Conservation (phyloP, 2,113 vertebrate genomes). For the Motacilla alba region DNA sequence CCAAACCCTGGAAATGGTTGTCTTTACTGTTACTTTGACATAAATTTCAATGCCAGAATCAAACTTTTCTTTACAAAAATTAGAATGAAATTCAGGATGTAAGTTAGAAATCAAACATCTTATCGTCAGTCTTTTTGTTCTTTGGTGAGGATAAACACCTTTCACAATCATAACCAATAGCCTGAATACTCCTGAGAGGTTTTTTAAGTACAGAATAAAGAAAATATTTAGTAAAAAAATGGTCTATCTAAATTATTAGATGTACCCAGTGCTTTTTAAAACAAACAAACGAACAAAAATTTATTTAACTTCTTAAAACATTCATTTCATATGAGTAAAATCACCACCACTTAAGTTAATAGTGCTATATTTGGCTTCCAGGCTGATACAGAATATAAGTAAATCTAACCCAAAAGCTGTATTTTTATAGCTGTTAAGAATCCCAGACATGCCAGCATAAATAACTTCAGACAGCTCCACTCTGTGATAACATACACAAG, state of each 20-base stretch:
- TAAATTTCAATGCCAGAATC: not conserved
- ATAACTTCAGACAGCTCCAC: not conserved
- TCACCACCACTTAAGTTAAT: conserved; percentile 18
- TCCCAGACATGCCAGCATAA: not conserved
- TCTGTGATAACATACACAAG: not conserved
- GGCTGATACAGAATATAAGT: not conserved
- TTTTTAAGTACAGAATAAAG: not conserved
- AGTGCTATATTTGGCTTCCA: not conserved
- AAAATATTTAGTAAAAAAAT: not conserved
- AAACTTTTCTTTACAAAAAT: not conserved
- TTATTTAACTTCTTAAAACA: not conserved
- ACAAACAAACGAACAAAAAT: not conserved
- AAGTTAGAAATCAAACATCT: not conserved
- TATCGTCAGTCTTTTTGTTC: not conserved
- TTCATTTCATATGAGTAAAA: conserved; percentile 29
- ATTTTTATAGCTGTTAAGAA: not conserved
- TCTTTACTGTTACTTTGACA: not conserved
- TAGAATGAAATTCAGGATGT: not conserved
- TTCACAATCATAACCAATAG: not conserved
- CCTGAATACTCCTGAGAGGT: not conserved
- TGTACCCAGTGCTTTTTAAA: not conserved
- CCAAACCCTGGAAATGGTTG: not conserved
- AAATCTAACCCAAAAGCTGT: not conserved
- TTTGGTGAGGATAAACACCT: not conserved
- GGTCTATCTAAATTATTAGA: not conserved